phyloP scores from a whole-genome alignment of 2,888 invertebrate species.

The Drosophila histrio region DNA sequence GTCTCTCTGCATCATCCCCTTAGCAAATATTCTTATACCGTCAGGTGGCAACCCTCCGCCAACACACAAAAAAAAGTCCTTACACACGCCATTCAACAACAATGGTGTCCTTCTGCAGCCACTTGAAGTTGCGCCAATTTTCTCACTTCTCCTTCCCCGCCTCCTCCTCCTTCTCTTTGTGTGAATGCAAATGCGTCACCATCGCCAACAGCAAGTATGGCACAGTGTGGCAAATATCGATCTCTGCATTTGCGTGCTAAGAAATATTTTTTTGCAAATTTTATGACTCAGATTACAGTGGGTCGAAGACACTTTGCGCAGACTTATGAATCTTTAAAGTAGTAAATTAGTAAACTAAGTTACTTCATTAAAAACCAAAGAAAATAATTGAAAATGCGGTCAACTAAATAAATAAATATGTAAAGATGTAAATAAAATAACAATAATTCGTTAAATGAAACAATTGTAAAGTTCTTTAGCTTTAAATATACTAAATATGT shows the following conservation, averaged over 20 bases:
- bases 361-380: background rate
- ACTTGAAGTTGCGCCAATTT: slow-evolving; percentile 28
- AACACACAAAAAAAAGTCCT: slow-evolving; percentile 8
- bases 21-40: slow-evolving; percentile 13
- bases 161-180: background rate
- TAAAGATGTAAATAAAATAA: background rate
- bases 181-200: slow-evolving; percentile 45
- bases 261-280: background rate
- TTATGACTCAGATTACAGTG: slow-evolving; percentile 4
- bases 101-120: slow-evolving; percentile 1
- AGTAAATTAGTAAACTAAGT: background rate
- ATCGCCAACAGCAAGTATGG: slow-evolving; percentile 10
- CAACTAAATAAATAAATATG: background rate
- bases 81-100: background rate
- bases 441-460: too few relatives aligned
- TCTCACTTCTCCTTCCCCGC: slow-evolving; percentile 3
- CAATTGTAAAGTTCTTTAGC: too few relatives aligned
- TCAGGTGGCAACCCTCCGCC: slow-evolving; percentile 61
- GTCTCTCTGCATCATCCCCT: slow-evolving; percentile 48
- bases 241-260: slow-evolving; percentile 16
- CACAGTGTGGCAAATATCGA: slow-evolving; percentile 55
- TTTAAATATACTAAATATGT: too few relatives aligned
- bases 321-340: background rate
- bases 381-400: background rate
- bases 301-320: background rate